These are phyloP conservation scores for Charanyca ferruginea DNA, from an alignment of 2,888 invertebrate species.

Conservation along the genomic window DNA sequence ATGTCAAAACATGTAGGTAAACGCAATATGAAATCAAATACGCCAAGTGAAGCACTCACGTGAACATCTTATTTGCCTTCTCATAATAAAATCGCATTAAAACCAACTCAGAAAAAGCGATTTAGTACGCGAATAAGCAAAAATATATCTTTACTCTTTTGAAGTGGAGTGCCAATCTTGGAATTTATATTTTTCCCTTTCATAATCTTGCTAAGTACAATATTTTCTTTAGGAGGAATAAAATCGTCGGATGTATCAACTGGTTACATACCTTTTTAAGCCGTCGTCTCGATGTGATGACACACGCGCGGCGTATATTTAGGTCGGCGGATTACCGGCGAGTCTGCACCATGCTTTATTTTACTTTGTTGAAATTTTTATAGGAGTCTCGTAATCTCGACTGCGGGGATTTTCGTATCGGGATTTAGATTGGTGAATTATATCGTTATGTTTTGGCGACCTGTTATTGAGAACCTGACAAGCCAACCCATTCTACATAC, in stretches of 20 bases:
- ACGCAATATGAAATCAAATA: constrained; percentile 65
- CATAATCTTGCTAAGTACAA: constrained; percentile 74
- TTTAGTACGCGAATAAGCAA: constrained; percentile 68
- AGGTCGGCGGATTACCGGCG: constrained; percentile 65
- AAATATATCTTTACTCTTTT: constrained; percentile 68
- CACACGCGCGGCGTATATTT: constrained; percentile 65
- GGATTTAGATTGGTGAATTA: constrained; percentile 50
- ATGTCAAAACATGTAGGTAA: constrained; percentile 42
- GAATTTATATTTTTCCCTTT: constrained; percentile 75
- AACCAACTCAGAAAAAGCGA: constrained; percentile 68
- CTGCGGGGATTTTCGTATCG: constrained; percentile 39
- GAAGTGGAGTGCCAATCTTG: constrained; percentile 73
- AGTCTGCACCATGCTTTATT: constrained; percentile 63
- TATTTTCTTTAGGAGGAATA: constrained; percentile 70
- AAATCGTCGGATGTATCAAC: constrained; percentile 65
- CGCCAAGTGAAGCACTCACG: constrained; percentile 50
- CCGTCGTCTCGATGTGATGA: constrained; percentile 65
- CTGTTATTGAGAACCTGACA: constrained; percentile 13
- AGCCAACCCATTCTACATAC: neutral
- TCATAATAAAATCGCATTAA: constrained; percentile 70
- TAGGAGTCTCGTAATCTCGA: constrained; percentile 62
- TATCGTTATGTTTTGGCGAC: constrained; percentile 16
- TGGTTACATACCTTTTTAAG: constrained; percentile 63
- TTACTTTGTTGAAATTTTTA: constrained; percentile 66
- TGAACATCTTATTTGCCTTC: constrained; percentile 67